Evolutionary conservation across 1,140 invertebrate species (phyloP).

Genomic region (Caenorhabditis tropicalis): DNA sequence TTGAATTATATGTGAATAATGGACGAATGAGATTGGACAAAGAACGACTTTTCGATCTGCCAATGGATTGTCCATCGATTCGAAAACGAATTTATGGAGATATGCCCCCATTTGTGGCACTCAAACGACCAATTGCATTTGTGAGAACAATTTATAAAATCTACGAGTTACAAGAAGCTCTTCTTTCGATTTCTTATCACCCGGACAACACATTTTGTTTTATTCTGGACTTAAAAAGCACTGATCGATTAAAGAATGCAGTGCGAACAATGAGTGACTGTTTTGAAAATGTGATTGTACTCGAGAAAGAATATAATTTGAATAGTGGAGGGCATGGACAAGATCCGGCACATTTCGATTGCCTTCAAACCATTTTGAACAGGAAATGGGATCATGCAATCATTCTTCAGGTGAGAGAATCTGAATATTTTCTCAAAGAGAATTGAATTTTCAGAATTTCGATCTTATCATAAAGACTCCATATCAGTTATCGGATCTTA

Average conservation of each 20-base stretch:
- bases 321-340: constrained; percentile 37
- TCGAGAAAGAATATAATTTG: constrained; percentile 40
- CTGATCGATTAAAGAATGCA: not conserved
- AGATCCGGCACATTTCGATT: constrained; percentile 39
- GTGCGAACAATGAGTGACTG: constrained; percentile 7
- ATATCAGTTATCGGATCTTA: constrained; percentile 20
- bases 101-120: not conserved
- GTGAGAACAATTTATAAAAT: constrained; percentile 23
- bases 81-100: constrained; percentile 11
- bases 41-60: not conserved
- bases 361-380: not conserved
- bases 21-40: constrained; percentile 32
- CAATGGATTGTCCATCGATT: constrained; percentile 40
- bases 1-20: constrained; percentile 6
- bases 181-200: constrained; percentile 12
- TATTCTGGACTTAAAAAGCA: constrained; percentile 23
- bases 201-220: constrained; percentile 32
- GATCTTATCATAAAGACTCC: constrained; percentile 35
- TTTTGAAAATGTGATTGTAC: constrained; percentile 26
- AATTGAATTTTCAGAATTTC: not conserved
- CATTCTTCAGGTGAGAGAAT: not conserved
- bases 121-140: constrained; percentile 34
- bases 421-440: not conserved
- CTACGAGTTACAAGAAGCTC: constrained; percentile 30
- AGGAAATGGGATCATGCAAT: constrained; percentile 38